Evolutionary conservation across 2,888 invertebrate species (phyloP).

Genomic region (Norana najaformis): DNA sequence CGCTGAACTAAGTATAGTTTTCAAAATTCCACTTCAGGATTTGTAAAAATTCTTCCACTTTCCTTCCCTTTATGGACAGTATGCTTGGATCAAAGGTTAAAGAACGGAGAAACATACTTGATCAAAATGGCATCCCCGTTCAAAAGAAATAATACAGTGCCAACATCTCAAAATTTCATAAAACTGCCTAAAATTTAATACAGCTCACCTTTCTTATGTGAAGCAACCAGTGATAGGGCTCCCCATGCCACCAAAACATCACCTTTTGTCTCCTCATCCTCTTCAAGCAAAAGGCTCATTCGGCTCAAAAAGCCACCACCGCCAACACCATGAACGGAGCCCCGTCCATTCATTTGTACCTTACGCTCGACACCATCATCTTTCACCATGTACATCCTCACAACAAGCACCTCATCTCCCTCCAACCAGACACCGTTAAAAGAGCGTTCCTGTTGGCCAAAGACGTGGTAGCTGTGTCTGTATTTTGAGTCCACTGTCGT

Average conservation of each 20-base stretch:
- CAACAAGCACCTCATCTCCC: conserved; percentile 56
- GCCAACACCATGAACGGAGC: not conserved
- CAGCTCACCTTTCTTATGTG: conserved; percentile 19
- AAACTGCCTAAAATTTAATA: not conserved
- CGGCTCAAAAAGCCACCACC: not conserved
- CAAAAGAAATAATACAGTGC: no score
- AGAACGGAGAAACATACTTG: not conserved
- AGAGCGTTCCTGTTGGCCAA: conserved; percentile 59
- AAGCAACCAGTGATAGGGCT: conserved; percentile 46
- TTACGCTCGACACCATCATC: not conserved
- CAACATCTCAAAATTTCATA: no score
- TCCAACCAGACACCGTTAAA: conserved; percentile 55
- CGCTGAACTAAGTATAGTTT: no score
- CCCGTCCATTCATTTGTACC: not conserved
- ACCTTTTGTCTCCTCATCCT: conserved; percentile 38
- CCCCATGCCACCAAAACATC: conserved; percentile 58
- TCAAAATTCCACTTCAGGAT: no score
- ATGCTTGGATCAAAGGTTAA: not conserved
- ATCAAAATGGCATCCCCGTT: not conserved
- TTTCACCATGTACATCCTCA: conserved; percentile 53
- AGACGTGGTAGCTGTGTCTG: conserved; percentile 57
- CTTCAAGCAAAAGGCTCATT: not conserved
- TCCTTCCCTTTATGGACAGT: no score
- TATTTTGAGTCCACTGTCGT: conserved; percentile 57
- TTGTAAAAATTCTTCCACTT: no score